phyloP scores from a whole-genome alignment of 1,140 invertebrate species.

The Drosophila sulfurigaster region DNA sequence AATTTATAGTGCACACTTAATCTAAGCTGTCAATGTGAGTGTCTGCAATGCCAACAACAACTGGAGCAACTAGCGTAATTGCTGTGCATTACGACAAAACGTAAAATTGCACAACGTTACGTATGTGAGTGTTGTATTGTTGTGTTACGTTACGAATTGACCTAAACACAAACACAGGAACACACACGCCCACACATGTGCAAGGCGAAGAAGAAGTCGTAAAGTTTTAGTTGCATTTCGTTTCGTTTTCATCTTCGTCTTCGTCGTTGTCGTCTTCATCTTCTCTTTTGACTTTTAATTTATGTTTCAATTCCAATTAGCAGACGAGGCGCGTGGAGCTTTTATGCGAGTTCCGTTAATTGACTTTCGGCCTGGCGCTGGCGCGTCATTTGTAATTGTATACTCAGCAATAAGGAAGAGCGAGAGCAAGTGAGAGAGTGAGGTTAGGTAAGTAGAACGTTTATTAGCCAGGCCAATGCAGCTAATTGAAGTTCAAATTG shows the following conservation, averaged over 20 bases:
- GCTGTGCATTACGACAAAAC: constrained; percentile 64
- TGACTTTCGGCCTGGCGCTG: constrained; percentile 80
- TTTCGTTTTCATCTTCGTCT: constrained; percentile 47
- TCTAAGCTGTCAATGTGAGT: constrained; percentile 77
- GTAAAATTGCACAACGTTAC: constrained; percentile 63
- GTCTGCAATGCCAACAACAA: constrained; percentile 24
- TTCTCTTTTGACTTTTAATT: constrained; percentile 74
- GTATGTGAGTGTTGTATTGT: constrained; percentile 35
- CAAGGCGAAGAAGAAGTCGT: constrained; percentile 62
- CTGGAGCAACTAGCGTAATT: constrained; percentile 64
- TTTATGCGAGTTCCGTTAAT: constrained; percentile 75
- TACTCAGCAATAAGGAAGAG: constrained; percentile 36
- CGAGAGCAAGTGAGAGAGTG: background rate
- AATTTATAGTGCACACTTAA: constrained; percentile 78
- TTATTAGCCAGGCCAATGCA: constrained; percentile 70
- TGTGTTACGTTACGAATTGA: constrained; percentile 57
- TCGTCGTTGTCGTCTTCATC: constrained; percentile 58
- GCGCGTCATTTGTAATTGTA: constrained; percentile 82
- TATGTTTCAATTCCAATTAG: constrained; percentile 84
- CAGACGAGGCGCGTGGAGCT: constrained; percentile 66
- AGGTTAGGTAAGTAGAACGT: constrained; percentile 45
- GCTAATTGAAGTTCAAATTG: constrained; percentile 82
- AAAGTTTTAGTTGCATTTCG: constrained; percentile 78
- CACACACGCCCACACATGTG: background rate
- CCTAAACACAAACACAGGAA: constrained; percentile 28